Conservation (phyloP, 2,113 vertebrate genomes). For the Hyperopisus bebe region DNA sequence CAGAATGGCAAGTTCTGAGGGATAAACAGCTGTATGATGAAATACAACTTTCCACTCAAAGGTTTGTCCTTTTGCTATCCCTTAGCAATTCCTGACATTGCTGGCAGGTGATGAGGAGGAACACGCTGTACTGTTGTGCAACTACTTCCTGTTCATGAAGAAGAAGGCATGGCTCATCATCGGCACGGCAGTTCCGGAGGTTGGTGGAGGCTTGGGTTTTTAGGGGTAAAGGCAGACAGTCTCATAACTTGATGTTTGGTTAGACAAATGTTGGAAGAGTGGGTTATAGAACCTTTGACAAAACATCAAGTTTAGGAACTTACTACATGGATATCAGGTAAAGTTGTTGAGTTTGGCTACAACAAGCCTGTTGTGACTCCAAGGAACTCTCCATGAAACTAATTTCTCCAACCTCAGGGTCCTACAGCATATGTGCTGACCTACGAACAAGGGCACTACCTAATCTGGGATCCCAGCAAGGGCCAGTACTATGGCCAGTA, state of each 20-base stretch:
- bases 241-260: neutral
- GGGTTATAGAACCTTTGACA: neutral
- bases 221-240: neutral
- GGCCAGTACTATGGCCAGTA: constrained; percentile 83
- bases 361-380: neutral
- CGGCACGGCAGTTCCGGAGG: constrained; percentile 89
- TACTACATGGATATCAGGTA: neutral
- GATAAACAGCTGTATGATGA: neutral
- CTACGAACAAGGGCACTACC: constrained; percentile 74
- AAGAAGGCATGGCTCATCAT: constrained; percentile 86
- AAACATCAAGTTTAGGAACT: neutral
- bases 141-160: constrained; percentile 87
- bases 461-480: constrained; percentile 91
- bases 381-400: neutral
- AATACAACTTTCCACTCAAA: neutral
- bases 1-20: neutral
- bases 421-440: constrained; percentile 85
- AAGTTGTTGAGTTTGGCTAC: neutral
- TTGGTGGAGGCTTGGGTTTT: constrained; percentile 38
- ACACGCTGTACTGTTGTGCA: constrained; percentile 84
- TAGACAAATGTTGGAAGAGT: neutral
- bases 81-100: constrained; percentile 91
- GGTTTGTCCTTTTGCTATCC: neutral
- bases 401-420: constrained; percentile 59
- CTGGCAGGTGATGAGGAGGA: constrained; percentile 92